These are phyloP conservation scores for Stenotaenia linearis DNA, from an alignment of 2,888 invertebrate species.

Conservation along the genomic window DNA sequence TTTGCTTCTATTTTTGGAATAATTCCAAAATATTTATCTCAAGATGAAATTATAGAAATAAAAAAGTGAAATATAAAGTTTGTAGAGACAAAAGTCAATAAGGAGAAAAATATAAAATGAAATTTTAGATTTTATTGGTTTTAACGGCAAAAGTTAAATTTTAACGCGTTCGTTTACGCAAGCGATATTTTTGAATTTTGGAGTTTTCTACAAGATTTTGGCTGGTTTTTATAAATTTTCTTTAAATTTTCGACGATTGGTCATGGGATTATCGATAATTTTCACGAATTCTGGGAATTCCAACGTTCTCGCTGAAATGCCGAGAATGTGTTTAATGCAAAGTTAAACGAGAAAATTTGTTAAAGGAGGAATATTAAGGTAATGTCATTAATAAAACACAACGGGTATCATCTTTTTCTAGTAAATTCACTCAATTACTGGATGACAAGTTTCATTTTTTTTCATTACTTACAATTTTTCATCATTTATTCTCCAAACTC, in stretches of 20 bases:
- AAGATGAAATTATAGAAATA: background rate
- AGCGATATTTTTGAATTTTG: too few species aligned
- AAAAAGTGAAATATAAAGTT: background rate
- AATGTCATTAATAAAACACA: background rate
- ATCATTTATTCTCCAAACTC: background rate
- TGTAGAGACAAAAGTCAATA: background rate
- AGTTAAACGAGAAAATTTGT: background rate
- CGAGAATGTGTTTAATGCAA: too few species aligned
- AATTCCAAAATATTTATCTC: background rate
- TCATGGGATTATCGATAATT: too few species aligned
- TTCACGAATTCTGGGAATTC: too few species aligned
- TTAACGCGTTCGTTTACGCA: too few species aligned
- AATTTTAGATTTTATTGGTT: too few species aligned
- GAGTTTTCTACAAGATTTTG: background rate
- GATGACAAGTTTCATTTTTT: background rate
- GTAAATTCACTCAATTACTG: background rate
- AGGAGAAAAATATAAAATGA: too few species aligned
- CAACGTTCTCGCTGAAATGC: too few species aligned
- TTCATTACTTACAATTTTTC: conserved; percentile 1
- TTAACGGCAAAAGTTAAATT: too few species aligned
- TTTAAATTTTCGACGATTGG: too few species aligned
- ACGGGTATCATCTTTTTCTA: background rate
- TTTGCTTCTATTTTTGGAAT: background rate
- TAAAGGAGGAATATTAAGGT: background rate
- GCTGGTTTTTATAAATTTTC: background rate